Conservation (phyloP, 2,797 vertebrate species). For the Channallabes apus region DNA sequence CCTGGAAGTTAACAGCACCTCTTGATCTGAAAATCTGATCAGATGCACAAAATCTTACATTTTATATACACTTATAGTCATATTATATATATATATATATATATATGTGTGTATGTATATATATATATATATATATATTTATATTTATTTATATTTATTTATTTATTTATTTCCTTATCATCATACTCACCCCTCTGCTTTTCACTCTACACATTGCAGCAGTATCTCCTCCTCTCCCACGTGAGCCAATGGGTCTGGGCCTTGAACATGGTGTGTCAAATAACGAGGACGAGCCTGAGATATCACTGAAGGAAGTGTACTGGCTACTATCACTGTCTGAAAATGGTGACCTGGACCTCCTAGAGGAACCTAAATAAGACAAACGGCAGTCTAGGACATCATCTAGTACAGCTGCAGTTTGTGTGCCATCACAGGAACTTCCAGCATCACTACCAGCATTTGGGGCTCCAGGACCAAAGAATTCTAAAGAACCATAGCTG, state of each 20-base stretch:
- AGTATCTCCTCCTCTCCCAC: slow-evolving; percentile 87
- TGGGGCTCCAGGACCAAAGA: slow-evolving; percentile 83
- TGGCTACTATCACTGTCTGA: slow-evolving; percentile 84
- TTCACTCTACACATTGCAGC: slow-evolving; percentile 83
- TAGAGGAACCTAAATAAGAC: slow-evolving; percentile 79
- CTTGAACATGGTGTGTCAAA: slow-evolving; percentile 74
- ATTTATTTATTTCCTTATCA: too few species aligned
- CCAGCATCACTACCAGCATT: slow-evolving; percentile 16
- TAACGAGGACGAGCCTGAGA: slow-evolving; percentile 81
- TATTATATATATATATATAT: too few species aligned
- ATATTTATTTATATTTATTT: too few species aligned
- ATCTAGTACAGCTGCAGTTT: slow-evolving; percentile 71
- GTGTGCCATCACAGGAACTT: slow-evolving; percentile 78
- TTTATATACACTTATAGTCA: not conserved
- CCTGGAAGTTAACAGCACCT: slow-evolving; percentile 76
- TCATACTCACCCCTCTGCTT: slow-evolving; percentile 86
- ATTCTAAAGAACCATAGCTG: slow-evolving; percentile 88
- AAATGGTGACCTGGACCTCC: slow-evolving; percentile 87
- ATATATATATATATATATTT: too few species aligned
- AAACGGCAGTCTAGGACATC: slow-evolving; percentile 78
- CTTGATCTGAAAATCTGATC: slow-evolving; percentile 75
- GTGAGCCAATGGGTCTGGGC: slow-evolving; percentile 85
- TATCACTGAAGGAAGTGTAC: slow-evolving; percentile 76
- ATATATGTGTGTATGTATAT: too few species aligned
- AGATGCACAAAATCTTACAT: not conserved